Percentiles rank a stretch among this genome's conserved stretches.
These are phyloP conservation scores for Belgica antarctica DNA, from an alignment of 2,888 invertebrate species.

Conservation along the genomic window DNA sequence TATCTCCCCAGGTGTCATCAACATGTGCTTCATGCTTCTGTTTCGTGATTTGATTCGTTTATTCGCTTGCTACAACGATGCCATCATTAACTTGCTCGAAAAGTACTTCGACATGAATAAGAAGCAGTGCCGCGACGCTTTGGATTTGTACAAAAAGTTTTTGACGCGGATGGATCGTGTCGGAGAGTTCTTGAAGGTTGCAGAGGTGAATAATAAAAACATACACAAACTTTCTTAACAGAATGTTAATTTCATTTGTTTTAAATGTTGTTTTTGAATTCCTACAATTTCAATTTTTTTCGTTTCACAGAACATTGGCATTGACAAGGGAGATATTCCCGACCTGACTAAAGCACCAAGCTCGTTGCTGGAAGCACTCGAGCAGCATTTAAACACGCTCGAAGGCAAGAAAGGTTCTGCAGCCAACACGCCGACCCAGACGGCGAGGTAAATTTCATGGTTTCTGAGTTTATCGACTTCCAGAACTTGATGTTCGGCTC, in stretches of 20 bases:
- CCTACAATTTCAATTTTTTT: background rate
- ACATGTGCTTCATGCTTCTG: constrained; percentile 97
- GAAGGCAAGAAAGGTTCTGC: constrained; percentile 90
- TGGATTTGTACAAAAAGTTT: constrained; percentile 98
- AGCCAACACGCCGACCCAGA: constrained; percentile 81
- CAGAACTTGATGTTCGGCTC: too few species aligned
- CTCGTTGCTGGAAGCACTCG: constrained; percentile 92
- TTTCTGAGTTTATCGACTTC: background rate
- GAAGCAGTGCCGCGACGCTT: constrained; percentile 95
- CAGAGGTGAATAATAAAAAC: constrained; percentile 57
- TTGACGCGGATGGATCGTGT: constrained; percentile 98
- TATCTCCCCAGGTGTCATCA: constrained; percentile 78
- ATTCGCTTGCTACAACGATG: constrained; percentile 99
- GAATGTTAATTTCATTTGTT: background rate
- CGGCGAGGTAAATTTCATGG: constrained; percentile 64
- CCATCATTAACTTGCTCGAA: constrained; percentile 96
- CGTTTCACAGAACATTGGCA: constrained; percentile 76
- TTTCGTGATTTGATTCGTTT: constrained; percentile 98
- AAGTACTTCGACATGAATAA: constrained; percentile 99
- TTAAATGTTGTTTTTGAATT: too few species aligned
- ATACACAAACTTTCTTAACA: background rate
- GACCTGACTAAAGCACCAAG: constrained; percentile 97
- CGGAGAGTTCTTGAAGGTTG: constrained; percentile 93
- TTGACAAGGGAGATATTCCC: constrained; percentile 97
- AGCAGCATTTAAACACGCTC: constrained; percentile 88